These are phyloP conservation scores for Monarcha castaneiventris DNA, from an alignment of 2,113 vertebrate species.

Conservation along the genomic window DNA sequence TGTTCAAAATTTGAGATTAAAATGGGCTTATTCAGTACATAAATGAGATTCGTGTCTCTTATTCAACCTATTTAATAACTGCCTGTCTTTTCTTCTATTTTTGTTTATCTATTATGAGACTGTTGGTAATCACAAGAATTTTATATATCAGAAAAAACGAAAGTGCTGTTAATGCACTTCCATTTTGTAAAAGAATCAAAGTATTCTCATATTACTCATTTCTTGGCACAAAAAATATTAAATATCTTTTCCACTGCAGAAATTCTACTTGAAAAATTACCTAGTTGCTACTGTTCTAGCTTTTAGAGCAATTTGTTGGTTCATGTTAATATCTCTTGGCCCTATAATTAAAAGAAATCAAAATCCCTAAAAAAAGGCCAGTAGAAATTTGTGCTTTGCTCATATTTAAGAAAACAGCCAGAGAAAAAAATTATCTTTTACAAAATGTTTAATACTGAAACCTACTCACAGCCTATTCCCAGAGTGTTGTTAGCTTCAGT, in stretches of 20 bases:
- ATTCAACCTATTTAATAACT: background rate
- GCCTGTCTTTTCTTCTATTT: background rate
- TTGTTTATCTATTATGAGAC: background rate
- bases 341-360: background rate
- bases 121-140: background rate
- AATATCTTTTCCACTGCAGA: constrained; percentile 15
- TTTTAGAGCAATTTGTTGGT: background rate
- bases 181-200: constrained; percentile 2
- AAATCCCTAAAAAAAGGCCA: background rate
- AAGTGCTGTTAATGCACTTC: background rate
- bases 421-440: background rate
- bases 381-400: background rate
- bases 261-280: background rate
- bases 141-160: background rate
- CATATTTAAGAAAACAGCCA: background rate
- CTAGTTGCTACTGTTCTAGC: background rate
- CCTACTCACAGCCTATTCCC: background rate
- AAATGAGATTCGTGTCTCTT: background rate
- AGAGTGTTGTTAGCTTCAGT: background rate
- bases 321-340: background rate
- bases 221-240: background rate
- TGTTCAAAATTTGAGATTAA: background rate
- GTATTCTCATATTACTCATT: background rate
- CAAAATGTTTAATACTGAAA: background rate
- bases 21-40: background rate